A percentile compares a stretch with the other conserved stretches of the same genome.
Evolutionary conservation across 2,888 invertebrate species (phyloP).

Genomic region (Emmelina monodactyla): DNA sequence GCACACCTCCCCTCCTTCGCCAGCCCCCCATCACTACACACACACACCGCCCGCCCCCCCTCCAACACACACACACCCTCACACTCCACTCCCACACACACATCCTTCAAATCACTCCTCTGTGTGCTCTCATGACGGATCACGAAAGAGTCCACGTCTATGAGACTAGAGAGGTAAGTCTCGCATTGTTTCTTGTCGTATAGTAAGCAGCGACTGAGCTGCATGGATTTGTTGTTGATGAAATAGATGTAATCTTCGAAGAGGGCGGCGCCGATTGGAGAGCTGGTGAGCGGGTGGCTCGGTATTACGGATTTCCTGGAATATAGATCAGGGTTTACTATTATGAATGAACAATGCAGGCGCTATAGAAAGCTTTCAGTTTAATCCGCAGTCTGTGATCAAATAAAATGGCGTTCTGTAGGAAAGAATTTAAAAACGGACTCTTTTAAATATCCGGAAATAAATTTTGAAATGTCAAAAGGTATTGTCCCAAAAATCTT

Average conservation of each 20-base stretch:
- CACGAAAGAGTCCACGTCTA: constrained; percentile 32
- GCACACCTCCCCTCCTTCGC: constrained; percentile 25
- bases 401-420: too few relatives aligned
- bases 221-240: constrained; percentile 60
- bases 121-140: constrained; percentile 36
- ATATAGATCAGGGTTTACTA: constrained; percentile 6
- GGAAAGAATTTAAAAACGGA: too few relatives aligned
- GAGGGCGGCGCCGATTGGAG: constrained; percentile 72
- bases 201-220: constrained; percentile 67
- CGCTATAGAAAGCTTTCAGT: too few relatives aligned
- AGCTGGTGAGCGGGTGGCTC: constrained; percentile 44
- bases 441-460: too few relatives aligned
- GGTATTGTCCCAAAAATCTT: too few relatives aligned
- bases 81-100: constrained; percentile 59
- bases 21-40: constrained; percentile 59
- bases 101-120: constrained; percentile 34
- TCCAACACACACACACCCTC: constrained; percentile 68
- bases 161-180: constrained; percentile 41
- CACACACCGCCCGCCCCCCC: constrained; percentile 41
- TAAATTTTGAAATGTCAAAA: too few relatives aligned
- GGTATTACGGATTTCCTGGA: constrained; percentile 45
- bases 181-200: constrained; percentile 59
- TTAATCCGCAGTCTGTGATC: too few relatives aligned
- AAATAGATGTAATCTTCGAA: constrained; percentile 83
- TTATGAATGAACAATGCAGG: background rate